Conservation (phyloP, 2,888 invertebrate species). For the Steromphala cineraria region DNA sequence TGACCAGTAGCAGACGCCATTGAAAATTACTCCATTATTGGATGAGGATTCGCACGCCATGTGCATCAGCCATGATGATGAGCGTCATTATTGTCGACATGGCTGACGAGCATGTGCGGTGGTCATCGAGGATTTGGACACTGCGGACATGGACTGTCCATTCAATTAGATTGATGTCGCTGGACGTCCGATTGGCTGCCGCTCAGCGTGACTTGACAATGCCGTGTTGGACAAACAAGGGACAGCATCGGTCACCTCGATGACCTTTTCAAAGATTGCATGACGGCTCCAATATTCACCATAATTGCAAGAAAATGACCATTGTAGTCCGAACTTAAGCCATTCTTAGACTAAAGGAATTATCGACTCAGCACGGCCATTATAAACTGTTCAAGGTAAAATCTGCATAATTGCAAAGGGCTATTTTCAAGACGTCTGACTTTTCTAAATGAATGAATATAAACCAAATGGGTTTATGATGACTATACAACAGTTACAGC, state of each 20-base stretch:
- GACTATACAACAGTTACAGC: no score
- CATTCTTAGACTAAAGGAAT: background rate
- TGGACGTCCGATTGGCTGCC: background rate
- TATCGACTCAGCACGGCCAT: background rate
- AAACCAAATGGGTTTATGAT: no score
- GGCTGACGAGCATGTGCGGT: background rate
- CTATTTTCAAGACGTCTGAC: no score
- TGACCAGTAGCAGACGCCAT: constrained; percentile 5
- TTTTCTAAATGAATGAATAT: no score
- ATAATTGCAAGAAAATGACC: constrained; percentile 12
- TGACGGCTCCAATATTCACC: background rate
- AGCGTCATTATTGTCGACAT: background rate
- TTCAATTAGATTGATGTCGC: constrained; percentile 3
- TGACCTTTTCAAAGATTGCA: background rate
- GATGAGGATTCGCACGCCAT: constrained; percentile 10
- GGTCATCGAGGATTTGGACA: background rate
- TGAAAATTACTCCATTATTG: constrained; percentile 15
- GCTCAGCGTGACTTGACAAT: background rate
- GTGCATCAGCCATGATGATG: background rate
- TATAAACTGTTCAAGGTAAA: background rate
- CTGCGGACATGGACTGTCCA: background rate
- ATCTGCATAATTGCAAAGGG: background rate
- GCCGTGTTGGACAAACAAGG: background rate
- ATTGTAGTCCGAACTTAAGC: background rate
- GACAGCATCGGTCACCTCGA: background rate